A percentile compares a stretch with the other conserved stretches of the same genome.
Evolutionary conservation across 2,113 vertebrate genomes (phyloP).

Genomic region (Cranoglanis bouderius): DNA sequence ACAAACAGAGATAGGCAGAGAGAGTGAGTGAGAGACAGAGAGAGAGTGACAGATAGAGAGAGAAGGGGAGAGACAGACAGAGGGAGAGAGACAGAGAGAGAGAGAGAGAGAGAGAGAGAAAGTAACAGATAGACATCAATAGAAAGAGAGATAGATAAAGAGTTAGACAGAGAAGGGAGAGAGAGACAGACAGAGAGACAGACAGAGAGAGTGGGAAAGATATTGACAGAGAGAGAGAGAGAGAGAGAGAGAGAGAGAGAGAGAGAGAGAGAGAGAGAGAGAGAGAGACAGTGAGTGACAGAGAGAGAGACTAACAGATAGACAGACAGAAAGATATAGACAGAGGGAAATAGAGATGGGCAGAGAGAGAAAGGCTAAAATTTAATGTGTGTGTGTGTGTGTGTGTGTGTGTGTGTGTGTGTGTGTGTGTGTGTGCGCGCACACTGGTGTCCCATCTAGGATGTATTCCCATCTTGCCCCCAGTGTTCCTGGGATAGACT

Average conservation of each 20-base stretch:
- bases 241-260: not conserved
- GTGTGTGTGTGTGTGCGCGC: not conserved
- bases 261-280: not conserved
- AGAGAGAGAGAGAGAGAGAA: not conserved
- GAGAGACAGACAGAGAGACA: not conserved
- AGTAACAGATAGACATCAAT: not conserved
- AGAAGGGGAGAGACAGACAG: not conserved
- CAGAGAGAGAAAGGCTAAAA: not conserved
- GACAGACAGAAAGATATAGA: not conserved
- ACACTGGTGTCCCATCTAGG: not conserved
- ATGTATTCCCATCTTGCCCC: not conserved
- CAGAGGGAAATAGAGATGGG: not conserved
- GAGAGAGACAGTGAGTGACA: not conserved
- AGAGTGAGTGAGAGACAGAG: not conserved
- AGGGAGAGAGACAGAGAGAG: not conserved
- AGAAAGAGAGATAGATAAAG: not conserved
- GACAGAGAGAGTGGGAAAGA: not conserved
- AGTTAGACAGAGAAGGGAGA: not conserved
- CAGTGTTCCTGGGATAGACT: not conserved
- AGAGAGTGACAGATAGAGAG: not conserved
- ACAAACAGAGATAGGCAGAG: not conserved
- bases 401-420: constrained; percentile 17
- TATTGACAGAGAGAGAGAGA: not conserved
- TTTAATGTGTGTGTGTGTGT: not conserved
- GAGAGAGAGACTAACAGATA: not conserved